Conservation (phyloP, 2,888 invertebrate genomes). For the Tribolium freemani region DNA sequence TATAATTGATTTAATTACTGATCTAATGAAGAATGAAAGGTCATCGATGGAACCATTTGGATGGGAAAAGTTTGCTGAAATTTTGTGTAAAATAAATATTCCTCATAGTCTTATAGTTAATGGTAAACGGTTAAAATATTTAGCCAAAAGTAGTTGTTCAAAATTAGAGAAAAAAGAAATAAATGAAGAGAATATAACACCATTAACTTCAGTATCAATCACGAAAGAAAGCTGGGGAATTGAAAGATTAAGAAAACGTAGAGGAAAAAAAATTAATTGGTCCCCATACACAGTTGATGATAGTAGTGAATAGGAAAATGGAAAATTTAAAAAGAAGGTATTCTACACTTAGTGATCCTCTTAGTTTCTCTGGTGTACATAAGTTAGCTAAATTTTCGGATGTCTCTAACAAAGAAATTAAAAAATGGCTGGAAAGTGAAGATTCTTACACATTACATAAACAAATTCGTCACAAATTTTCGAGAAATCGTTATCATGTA, state of each 20-base stretch:
- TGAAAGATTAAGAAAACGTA: no score
- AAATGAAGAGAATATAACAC: no score
- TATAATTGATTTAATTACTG: background rate
- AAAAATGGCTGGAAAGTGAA: slow-evolving; percentile 47
- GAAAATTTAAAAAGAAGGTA: slow-evolving; percentile 2
- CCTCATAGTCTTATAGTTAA: background rate
- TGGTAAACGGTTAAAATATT: background rate
- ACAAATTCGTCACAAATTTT: background rate
- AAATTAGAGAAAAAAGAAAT: no score
- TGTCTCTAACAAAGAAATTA: slow-evolving; percentile 32
- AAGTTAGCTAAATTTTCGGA: background rate
- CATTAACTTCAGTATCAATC: no score
- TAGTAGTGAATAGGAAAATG: background rate
- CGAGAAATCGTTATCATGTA: slow-evolving; percentile 2
- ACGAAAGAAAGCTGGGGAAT: no score
- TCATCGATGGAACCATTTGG: background rate
- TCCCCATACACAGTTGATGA: background rate
- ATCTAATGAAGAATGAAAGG: background rate
- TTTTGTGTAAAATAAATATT: background rate
- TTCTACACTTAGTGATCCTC: slow-evolving; percentile 36
- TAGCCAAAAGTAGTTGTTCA: background rate
- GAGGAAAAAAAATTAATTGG: background rate
- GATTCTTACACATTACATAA: slow-evolving; percentile 37
- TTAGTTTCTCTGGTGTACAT: slow-evolving; percentile 30
- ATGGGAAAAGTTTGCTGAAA: background rate